Evolutionary conservation across 2,113 vertebrate genomes (phyloP).

Genomic region (Dicaeum eximium): DNA sequence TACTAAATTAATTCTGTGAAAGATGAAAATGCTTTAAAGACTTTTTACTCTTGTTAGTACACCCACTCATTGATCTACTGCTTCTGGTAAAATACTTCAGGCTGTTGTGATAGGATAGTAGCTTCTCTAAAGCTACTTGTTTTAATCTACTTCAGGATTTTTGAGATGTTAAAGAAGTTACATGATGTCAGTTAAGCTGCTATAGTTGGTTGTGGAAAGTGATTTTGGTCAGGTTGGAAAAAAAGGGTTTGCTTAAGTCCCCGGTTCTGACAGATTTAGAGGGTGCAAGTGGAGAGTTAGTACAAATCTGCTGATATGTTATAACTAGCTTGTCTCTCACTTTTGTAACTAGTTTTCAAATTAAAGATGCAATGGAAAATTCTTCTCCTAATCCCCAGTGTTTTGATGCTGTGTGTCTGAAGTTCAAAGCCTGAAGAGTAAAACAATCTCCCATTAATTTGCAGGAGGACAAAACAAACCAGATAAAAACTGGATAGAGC

Average conservation of each 20-base stretch:
- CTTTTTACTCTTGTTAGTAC: neutral
- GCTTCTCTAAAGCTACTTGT: neutral
- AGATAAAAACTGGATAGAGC: neutral
- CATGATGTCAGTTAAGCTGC: neutral
- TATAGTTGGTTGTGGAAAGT: neutral
- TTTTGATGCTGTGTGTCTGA: neutral
- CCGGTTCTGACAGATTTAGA: neutral
- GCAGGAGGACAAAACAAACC: neutral
- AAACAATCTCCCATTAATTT: neutral
- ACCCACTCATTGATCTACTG: neutral
- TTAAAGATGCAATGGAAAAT: neutral
- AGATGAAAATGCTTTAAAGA: neutral
- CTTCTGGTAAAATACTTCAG: neutral
- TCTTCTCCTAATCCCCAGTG: neutral
- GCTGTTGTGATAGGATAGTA: neutral
- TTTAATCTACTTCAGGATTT: neutral
- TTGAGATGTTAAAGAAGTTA: neutral
- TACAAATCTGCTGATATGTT: neutral
- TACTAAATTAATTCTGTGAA: neutral
- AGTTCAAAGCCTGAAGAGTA: neutral
- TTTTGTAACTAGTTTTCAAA: neutral
- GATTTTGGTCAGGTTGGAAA: neutral
- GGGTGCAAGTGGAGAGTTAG: neutral
- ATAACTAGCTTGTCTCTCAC: neutral
- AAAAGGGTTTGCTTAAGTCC: neutral